phyloP scores from a whole-genome alignment of 2,888 invertebrate genomes.

The Zaprionus obscuricornis region DNA sequence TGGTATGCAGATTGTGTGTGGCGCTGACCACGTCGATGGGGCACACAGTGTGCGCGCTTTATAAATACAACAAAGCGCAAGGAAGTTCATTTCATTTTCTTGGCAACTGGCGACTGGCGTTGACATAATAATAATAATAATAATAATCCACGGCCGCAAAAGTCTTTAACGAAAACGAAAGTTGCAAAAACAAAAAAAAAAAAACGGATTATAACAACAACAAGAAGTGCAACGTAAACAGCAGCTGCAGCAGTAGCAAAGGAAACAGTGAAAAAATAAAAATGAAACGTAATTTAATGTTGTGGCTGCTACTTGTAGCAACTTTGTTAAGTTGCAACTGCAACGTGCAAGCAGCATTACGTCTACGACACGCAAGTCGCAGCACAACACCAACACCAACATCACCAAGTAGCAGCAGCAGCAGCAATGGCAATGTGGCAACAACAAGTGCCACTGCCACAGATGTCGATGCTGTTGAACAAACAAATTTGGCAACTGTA shows the following conservation, averaged over 20 bases:
- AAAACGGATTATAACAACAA: constrained; percentile 41
- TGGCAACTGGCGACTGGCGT: constrained; percentile 68
- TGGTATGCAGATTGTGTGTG: constrained; percentile 53
- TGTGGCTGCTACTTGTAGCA: constrained; percentile 19
- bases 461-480: not conserved
- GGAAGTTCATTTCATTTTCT: constrained; percentile 82
- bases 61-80: constrained; percentile 82
- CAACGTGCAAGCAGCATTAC: constrained; percentile 39
- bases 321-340: constrained; percentile 3
- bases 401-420: constrained; percentile 14
- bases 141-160: constrained; percentile 27
- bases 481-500: not conserved
- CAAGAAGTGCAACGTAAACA: not conserved
- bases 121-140: no score
- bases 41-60: constrained; percentile 78
- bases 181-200: constrained; percentile 6
- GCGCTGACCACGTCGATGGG: constrained; percentile 22
- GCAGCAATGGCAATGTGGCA: not conserved
- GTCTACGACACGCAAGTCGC: constrained; percentile 53
- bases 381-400: constrained; percentile 37
- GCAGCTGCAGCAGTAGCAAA: not conserved
- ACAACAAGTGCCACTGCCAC: constrained; percentile 1
- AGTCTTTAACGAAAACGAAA: constrained; percentile 52
- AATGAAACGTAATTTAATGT: no score
- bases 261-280: no score